A percentile compares a stretch with the other conserved stretches of the same genome.
These are phyloP conservation scores for Automeris io DNA, from an alignment of 2,888 invertebrate species.

Conservation along the genomic window DNA sequence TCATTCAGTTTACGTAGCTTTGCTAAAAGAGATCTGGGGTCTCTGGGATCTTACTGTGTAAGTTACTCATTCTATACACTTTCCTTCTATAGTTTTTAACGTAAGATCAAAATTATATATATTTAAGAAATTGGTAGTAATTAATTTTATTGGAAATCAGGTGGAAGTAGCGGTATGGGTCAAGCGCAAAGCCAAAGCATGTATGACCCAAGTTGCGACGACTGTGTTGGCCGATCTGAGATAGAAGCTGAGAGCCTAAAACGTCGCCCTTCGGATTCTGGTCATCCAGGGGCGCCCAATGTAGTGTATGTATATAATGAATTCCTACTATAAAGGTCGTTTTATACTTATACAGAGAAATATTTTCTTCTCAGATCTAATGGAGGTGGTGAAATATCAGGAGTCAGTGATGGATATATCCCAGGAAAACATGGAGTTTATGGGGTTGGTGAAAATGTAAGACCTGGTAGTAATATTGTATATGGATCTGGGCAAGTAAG, in stretches of 20 bases:
- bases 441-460: constrained; percentile 14
- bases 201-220: constrained; percentile 81
- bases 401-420: background rate
- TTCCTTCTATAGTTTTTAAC: too few species aligned
- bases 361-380: constrained; percentile 16
- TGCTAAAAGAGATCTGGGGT: too few species aligned
- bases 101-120: too few species aligned
- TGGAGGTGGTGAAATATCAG: constrained; percentile 6
- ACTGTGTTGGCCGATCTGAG: constrained; percentile 66
- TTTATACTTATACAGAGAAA: background rate
- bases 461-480: constrained; percentile 7
- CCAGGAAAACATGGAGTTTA: constrained; percentile 12
- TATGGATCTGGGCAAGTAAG: constrained; percentile 11
- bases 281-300: constrained; percentile 8
- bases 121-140: background rate
- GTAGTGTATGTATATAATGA: constrained; percentile 17
- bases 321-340: background rate
- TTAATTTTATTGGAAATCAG: constrained; percentile 57
- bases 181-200: constrained; percentile 92
- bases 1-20: too few species aligned
- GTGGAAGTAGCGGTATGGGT: constrained; percentile 89
- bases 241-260: constrained; percentile 39
- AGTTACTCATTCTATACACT: too few species aligned
- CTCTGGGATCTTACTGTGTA: too few species aligned
- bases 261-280: constrained; percentile 18